phyloP scores from a whole-genome alignment of 2,888 invertebrate species.

The Pseudoips prasinana region DNA sequence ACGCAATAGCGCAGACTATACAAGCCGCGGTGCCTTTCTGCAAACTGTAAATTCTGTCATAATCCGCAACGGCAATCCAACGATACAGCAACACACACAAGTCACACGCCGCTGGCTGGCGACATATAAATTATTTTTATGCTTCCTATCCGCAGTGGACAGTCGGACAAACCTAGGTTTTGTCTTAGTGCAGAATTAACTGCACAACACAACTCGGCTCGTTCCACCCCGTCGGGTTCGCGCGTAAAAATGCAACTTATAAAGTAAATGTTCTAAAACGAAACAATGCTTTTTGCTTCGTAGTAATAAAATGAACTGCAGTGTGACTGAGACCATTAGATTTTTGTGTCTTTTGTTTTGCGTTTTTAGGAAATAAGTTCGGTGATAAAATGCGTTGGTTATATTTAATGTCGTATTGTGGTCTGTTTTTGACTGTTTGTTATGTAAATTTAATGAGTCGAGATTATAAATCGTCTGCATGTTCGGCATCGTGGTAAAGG shows the following conservation, averaged over 20 bases:
- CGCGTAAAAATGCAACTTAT: slow-evolving; percentile 25
- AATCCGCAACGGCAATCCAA: too few species aligned
- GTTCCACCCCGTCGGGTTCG: slow-evolving; percentile 13
- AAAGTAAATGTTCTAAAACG: slow-evolving; percentile 27
- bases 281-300: slow-evolving; percentile 20
- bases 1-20: too few species aligned
- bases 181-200: slow-evolving; percentile 41
- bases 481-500: too few species aligned
- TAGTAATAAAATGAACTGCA: slow-evolving; percentile 29
- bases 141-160: slow-evolving; percentile 38
- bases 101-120: slow-evolving; percentile 28
- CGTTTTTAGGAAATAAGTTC: slow-evolving; percentile 8
- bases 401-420: background rate
- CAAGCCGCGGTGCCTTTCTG: too few species aligned
- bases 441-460: too few species aligned
- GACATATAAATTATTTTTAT: slow-evolving; percentile 55
- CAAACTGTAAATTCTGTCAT: too few species aligned
- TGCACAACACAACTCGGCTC: slow-evolving; percentile 25
- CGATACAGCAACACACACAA: background rate
- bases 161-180: slow-evolving; percentile 28
- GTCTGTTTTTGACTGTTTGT: too few species aligned
- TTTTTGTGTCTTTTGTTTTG: slow-evolving; percentile 16
- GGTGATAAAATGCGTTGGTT: slow-evolving; percentile 10
- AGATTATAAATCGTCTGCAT: too few species aligned
- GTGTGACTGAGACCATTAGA: slow-evolving; percentile 6